Percentiles rank a stretch among this genome's conserved stretches.
phyloP scores from a whole-genome alignment of 2,113 vertebrate genomes.

The Sinosuthora webbiana region DNA sequence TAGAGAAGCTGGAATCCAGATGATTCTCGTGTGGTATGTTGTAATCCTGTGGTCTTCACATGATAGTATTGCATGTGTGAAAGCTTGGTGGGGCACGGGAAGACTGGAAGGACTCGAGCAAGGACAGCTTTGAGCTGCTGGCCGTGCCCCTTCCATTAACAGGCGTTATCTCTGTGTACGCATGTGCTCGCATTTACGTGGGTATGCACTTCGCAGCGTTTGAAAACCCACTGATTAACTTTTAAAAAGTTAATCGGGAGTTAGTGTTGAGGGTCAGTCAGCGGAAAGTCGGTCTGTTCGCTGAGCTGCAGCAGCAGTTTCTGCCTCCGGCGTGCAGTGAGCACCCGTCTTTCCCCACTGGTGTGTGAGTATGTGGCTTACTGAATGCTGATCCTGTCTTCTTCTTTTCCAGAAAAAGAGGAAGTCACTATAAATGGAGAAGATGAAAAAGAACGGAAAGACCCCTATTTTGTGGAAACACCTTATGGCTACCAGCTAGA shows the following conservation, averaged over 20 bases:
- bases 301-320: slow-evolving; percentile 38
- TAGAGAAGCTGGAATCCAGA: background rate
- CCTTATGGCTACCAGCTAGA: slow-evolving; percentile 97
- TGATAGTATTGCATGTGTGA: background rate
- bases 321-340: background rate
- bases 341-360: accelerated
- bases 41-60: background rate
- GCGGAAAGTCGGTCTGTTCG: background rate
- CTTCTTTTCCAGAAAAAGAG: slow-evolving; percentile 77
- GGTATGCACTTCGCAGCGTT: background rate
- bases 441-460: slow-evolving; percentile 79
- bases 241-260: background rate
- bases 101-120: background rate
- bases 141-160: background rate
- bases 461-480: slow-evolving; percentile 92
- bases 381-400: background rate
- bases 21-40: accelerated
- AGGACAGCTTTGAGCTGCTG: background rate
- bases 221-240: slow-evolving; percentile 34
- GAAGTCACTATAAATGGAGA: slow-evolving; percentile 77
- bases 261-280: slow-evolving; percentile 38
- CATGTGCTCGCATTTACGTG: background rate
- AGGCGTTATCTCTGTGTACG: background rate
- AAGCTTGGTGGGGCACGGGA: background rate
- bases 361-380: background rate